Evolutionary conservation across 2,113 vertebrate genomes (phyloP).

Genomic region (Sialia sialis): DNA sequence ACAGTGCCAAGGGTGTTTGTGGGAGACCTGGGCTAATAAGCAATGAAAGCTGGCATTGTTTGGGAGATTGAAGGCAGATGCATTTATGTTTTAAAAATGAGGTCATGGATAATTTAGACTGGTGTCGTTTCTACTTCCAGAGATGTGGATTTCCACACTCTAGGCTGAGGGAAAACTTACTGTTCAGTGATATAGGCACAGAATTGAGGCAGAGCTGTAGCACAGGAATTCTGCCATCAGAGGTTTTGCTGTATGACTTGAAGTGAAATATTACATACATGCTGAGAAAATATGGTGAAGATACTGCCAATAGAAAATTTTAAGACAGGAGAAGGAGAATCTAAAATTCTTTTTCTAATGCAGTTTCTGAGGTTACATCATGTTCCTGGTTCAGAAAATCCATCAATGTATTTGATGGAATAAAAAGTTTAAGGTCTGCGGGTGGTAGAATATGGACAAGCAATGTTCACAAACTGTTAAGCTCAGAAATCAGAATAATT

Average conservation of each 20-base stretch:
- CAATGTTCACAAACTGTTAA: background rate
- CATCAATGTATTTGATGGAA: background rate
- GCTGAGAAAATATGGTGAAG: background rate
- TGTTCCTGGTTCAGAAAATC: background rate
- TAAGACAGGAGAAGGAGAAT: background rate
- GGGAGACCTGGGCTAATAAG: conserved; percentile 26
- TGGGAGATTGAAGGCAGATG: background rate
- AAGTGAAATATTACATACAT: background rate
- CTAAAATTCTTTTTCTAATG: background rate
- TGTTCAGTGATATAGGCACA: background rate
- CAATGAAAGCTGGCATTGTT: conserved; percentile 42
- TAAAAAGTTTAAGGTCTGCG: background rate
- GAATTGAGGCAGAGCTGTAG: background rate
- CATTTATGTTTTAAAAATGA: conserved; percentile 46
- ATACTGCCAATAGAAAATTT: background rate
- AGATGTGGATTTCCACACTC: background rate
- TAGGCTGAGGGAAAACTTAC: rapidly evolving
- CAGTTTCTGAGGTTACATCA: background rate
- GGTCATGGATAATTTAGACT: conserved; percentile 20
- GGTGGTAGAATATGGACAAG: background rate
- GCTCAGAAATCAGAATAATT: background rate
- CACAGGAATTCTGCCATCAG: background rate
- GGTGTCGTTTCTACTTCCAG: background rate
- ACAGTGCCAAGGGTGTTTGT: conserved; percentile 26
- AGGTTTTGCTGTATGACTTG: background rate